Evolutionary conservation across 1,140 invertebrate species (phyloP).

Genomic region (Phthorimaea operculella): DNA sequence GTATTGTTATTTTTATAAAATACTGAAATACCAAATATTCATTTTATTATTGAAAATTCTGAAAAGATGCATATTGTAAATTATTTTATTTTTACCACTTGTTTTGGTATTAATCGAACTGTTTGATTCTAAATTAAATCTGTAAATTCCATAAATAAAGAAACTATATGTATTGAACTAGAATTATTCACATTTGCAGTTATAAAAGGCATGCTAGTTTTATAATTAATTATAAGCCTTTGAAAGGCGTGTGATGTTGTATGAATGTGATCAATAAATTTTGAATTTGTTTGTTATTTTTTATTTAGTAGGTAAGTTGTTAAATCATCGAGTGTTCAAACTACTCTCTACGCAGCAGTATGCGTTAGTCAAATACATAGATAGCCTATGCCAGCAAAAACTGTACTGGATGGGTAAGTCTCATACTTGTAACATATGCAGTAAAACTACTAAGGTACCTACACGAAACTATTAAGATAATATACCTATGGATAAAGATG

Average conservation of each 20-base stretch:
- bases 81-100: neutral
- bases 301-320: conserved; percentile 9
- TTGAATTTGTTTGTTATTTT: conserved; percentile 39
- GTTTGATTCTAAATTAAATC: neutral
- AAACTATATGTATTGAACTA: neutral
- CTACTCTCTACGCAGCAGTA: too few species aligned
- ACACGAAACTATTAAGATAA: too few species aligned
- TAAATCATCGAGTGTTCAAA: too few species aligned
- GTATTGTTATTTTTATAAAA: neutral
- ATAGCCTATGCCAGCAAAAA: too few species aligned
- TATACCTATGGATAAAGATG: too few species aligned
- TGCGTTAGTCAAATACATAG: too few species aligned
- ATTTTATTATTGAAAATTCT: too few species aligned
- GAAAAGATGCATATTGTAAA: neutral
- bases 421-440: too few species aligned
- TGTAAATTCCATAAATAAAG: neutral
- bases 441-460: too few species aligned
- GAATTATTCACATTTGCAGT: conserved; percentile 13
- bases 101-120: too few species aligned
- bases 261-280: conserved; percentile 49
- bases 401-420: too few species aligned
- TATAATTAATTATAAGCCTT: conserved; percentile 23
- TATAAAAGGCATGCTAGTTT: conserved; percentile 17
- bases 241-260: conserved; percentile 48
- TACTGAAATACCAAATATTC: neutral